Conservation (phyloP, 2,113 vertebrate species). For the Mobula birostris region DNA sequence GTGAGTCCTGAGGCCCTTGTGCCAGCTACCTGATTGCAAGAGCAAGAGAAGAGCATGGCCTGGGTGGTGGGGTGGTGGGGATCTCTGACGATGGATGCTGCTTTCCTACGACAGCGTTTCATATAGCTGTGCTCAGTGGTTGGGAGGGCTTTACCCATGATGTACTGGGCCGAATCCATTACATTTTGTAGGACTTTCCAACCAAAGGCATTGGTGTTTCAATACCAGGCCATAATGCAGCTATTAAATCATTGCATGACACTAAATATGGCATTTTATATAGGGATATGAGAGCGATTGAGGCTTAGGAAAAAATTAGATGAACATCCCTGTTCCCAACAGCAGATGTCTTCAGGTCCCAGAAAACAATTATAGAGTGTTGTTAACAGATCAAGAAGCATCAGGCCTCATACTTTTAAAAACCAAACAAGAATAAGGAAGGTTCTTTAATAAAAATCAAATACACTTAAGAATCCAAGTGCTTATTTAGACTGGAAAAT, state of each 20-base stretch:
- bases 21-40: too few relatives aligned
- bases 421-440: background rate
- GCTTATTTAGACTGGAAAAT: background rate
- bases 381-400: background rate
- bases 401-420: background rate
- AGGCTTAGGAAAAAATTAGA: background rate
- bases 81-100: too few relatives aligned
- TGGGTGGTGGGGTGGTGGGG: too few relatives aligned
- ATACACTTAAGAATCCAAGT: background rate
- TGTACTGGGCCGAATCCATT: too few relatives aligned
- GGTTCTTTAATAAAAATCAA: background rate
- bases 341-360: background rate
- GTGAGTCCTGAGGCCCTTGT: too few relatives aligned
- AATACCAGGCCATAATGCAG: too few relatives aligned
- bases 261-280: background rate
- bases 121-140: too few relatives aligned
- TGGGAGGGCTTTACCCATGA: too few relatives aligned
- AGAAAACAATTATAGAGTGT: background rate
- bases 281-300: background rate
- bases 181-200: too few relatives aligned
- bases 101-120: too few relatives aligned
- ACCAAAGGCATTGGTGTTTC: too few relatives aligned
- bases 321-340: background rate
- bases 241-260: background rate
- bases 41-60: too few relatives aligned